Evolutionary conservation across 2,113 vertebrate genomes (phyloP), one percentile per base, ranked within the genome.

Genomic region (Pavo muticus): DNA sequence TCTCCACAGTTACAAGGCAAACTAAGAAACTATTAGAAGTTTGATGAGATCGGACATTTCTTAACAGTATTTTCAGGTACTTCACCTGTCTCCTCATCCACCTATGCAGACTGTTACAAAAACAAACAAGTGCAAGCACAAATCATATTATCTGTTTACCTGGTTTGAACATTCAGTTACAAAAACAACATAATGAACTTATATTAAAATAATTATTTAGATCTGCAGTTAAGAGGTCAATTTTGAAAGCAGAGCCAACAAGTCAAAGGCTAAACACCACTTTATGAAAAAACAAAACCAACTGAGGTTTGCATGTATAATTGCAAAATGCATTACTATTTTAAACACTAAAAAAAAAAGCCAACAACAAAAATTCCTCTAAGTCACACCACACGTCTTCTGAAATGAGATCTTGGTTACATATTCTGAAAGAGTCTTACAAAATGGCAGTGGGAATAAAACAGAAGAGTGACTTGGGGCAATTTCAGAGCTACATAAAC

Each of bases 231-330:
- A 76, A 67, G 39, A 78, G 32, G 54, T 57, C 29, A 56, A 4
- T 90, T 91, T 77, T 65, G 60, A 74, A 94, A 94, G 47, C 27
- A 57, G 75, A 63, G 45, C 77, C 67, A 54, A 75, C 75, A 92
- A 25, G 64, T 67, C 50, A 50, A 82, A 87, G 27, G 32, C 35
- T 29, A 83, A 80, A 69, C 39, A 70, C 10, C 6, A n/a, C 14
- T 70, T 82, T 35, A 74, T 69, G 71, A 12, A 29, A 29, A 35
- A 59, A 70, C 30, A 37, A 27, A 61, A 67, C 25, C 27, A 69
- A 47, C n/a, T 65, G 48, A 50, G 13, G 21, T 50, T 89, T 79
- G 76, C 69, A 4, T 4, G 52, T 67, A 44, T 9, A 82, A 50
- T 44, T 27, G 48, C 45, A 72, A 89, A 72, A 27, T 21, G 54